phyloP scores from a whole-genome alignment of 2,888 invertebrate species.

The Coenonympha glycerion region DNA sequence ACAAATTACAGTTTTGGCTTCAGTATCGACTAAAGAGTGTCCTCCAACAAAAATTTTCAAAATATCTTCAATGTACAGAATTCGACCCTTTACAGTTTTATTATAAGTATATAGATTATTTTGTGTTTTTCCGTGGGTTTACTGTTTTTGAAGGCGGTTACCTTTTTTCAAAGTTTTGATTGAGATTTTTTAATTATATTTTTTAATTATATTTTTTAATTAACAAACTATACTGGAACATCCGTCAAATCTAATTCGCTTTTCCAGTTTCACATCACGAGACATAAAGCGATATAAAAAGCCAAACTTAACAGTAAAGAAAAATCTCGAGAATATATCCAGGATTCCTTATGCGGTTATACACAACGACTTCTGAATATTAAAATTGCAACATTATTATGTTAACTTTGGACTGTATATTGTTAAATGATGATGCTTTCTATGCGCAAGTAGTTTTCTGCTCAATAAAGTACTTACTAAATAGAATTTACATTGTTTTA shows the following conservation, averaged over 20 bases:
- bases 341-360: constrained; percentile 4
- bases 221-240: not conserved
- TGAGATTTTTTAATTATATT: too few relatives aligned
- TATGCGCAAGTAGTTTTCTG: not conserved
- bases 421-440: constrained; percentile 6
- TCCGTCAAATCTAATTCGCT: not conserved
- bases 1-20: too few relatives aligned
- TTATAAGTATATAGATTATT: too few relatives aligned
- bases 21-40: too few relatives aligned
- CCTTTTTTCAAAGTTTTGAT: too few relatives aligned
- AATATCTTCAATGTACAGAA: too few relatives aligned
- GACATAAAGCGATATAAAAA: not conserved
- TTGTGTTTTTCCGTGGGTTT: too few relatives aligned
- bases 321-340: constrained; percentile 2
- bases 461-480: not conserved
- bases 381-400: not conserved
- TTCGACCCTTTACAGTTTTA: too few relatives aligned
- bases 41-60: too few relatives aligned
- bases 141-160: too few relatives aligned
- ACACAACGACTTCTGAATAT: constrained; percentile 5
- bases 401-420: constrained; percentile 10
- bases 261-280: constrained; percentile 5
- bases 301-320: constrained; percentile 3
- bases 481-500: not conserved
- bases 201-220: too few relatives aligned